Evolutionary conservation across 2,113 vertebrate genomes (phyloP).

Genomic region (Erythrocercus mccallii): DNA sequence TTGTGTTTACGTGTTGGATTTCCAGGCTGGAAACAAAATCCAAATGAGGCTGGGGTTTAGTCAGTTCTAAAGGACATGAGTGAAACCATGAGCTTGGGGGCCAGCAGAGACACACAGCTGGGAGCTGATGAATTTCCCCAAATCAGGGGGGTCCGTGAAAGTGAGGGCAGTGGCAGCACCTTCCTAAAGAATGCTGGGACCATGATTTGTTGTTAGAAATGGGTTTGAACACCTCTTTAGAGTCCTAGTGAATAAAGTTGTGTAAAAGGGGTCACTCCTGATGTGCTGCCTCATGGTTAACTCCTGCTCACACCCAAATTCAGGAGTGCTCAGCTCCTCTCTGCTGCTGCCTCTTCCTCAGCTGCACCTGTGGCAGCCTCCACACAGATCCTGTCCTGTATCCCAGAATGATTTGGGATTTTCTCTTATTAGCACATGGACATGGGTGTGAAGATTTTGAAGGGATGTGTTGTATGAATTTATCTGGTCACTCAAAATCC

Average conservation of each 20-base stretch:
- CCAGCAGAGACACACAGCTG: not conserved
- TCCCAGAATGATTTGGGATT: not conserved
- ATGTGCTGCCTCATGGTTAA: not conserved
- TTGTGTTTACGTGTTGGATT: not conserved
- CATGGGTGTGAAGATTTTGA: not conserved
- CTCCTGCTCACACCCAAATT: not conserved
- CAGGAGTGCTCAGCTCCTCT: not conserved
- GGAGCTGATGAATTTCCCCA: not conserved
- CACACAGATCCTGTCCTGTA: too few relatives aligned
- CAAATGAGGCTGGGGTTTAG: not conserved
- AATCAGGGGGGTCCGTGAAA: not conserved
- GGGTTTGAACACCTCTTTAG: not conserved
- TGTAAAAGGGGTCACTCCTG: not conserved
- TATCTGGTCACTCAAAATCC: not conserved
- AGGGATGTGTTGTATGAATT: not conserved
- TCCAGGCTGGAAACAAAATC: not conserved
- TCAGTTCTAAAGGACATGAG: not conserved
- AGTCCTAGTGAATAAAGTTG: not conserved
- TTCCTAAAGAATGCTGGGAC: not conserved
- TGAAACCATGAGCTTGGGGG: not conserved
- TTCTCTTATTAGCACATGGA: not conserved
- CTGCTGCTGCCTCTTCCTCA: not conserved
- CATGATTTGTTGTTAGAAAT: not conserved
- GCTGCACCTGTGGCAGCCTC: not conserved
- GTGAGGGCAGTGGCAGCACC: not conserved